These are phyloP conservation scores for Struthio camelus DNA, from an alignment of 2,113 vertebrate species.

Conservation along the genomic window DNA sequence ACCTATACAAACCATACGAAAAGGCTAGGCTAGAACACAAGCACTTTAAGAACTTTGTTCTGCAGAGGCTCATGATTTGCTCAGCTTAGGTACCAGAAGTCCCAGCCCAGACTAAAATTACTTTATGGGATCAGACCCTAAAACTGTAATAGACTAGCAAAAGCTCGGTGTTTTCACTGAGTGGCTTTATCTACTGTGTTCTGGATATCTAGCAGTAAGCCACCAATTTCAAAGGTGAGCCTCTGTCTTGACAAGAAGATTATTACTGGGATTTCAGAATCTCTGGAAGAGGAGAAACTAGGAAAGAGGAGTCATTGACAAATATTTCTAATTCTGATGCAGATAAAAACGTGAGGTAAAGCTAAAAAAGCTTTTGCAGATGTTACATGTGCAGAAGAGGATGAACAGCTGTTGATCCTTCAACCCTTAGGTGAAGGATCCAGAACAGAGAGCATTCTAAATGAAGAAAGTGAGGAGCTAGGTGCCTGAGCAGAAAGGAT, in stretches of 20 bases:
- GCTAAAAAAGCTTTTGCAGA: background rate
- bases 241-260: background rate
- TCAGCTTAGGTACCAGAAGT: background rate
- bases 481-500: background rate
- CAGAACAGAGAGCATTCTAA: slow-evolving; percentile 1
- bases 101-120: background rate
- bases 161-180: background rate
- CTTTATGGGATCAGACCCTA: background rate
- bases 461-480: background rate
- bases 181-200: rapidly evolving
- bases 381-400: background rate
- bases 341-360: background rate
- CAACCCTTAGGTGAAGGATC: slow-evolving; percentile 24
- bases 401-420: background rate
- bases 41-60: background rate
- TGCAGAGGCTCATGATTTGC: background rate
- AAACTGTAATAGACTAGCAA: rapidly evolving
- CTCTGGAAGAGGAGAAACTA: background rate
- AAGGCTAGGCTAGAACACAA: background rate
- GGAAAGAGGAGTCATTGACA: background rate
- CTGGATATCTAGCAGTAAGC: rapidly evolving
- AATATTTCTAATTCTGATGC: background rate
- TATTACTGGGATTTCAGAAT: background rate
- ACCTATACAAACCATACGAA: background rate
- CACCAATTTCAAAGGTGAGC: background rate